phyloP scores from a whole-genome alignment of 2,113 vertebrate species.

The Laterallus jamaicensis region DNA sequence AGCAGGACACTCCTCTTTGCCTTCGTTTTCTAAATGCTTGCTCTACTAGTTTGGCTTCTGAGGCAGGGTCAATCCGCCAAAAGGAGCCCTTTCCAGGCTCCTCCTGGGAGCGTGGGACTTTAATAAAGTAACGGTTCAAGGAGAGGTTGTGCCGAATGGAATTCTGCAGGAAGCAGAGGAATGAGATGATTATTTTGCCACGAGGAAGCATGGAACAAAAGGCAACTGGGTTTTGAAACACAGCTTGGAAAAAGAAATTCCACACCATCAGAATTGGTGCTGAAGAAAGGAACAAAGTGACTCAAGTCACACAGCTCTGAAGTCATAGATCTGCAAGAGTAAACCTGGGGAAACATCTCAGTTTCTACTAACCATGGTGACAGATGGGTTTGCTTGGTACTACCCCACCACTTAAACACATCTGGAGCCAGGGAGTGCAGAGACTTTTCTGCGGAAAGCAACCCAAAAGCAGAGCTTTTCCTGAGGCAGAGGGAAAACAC shows the following conservation, averaged over 20 bases:
- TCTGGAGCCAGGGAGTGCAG: not conserved
- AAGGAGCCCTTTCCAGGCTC: constrained; percentile 98
- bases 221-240: not conserved
- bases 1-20: constrained; percentile 95
- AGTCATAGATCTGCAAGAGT: not conserved
- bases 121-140: constrained; percentile 98
- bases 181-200: not conserved
- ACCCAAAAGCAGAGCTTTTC: constrained; percentile 25
- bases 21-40: constrained; percentile 97
- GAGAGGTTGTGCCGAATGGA: constrained; percentile 99
- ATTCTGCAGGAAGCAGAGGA: constrained; percentile 81
- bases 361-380: not conserved
- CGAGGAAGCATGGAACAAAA: not conserved
- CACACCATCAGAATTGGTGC: not conserved
- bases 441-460: not conserved
- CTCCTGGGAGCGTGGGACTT: constrained; percentile 98
- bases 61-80: constrained; percentile 95
- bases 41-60: constrained; percentile 94
- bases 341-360: not conserved
- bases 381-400: not conserved
- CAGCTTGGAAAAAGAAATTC: not conserved
- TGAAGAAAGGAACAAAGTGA: not conserved
- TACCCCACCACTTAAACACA: not conserved
- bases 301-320: not conserved
- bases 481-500: constrained; percentile 12